A percentile compares a stretch with the other conserved stretches of the same genome.
These are phyloP conservation scores for Heliconius hortense DNA, from an alignment of 2,888 invertebrate species.

Conservation along the genomic window DNA sequence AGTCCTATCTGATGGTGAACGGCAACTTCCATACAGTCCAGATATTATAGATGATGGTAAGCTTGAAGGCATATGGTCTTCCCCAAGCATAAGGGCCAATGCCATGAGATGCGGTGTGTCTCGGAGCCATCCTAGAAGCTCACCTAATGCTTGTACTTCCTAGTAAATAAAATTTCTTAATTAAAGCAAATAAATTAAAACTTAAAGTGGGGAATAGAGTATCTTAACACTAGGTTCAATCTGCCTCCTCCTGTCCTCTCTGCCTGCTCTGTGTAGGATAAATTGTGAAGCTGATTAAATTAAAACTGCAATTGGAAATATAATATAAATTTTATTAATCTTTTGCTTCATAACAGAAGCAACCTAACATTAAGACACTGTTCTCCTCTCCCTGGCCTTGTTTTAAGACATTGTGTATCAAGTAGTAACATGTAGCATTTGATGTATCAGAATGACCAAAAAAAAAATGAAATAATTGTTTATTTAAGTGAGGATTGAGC, in stretches of 20 bases:
- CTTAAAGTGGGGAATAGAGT: neutral
- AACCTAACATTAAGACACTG: too few relatives aligned
- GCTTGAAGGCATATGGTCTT: conserved; percentile 67
- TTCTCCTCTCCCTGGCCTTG: too few relatives aligned
- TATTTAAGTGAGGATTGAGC: too few relatives aligned
- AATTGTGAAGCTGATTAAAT: neutral
- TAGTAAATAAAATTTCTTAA: conserved; percentile 42
- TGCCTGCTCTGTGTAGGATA: too few relatives aligned
- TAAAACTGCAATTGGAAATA: neutral
- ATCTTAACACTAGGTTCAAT: too few relatives aligned
- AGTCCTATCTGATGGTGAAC: conserved; percentile 62
- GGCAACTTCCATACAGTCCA: conserved; percentile 73
- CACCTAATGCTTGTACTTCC: conserved; percentile 73
- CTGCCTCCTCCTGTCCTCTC: too few relatives aligned
- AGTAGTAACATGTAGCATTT: too few relatives aligned
- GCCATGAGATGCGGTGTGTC: conserved; percentile 75
- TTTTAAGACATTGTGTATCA: too few relatives aligned
- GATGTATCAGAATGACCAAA: too few relatives aligned
- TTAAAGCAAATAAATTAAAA: neutral
- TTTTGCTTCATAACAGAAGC: too few relatives aligned
- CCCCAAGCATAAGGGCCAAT: conserved; percentile 71
- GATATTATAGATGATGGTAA: conserved; percentile 66
- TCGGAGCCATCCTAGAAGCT: conserved; percentile 75
- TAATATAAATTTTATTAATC: neutral
- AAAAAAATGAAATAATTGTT: too few relatives aligned